A percentile compares a stretch with the other conserved stretches of the same genome.
These are phyloP conservation scores for Metopolophium dirhodum DNA, from an alignment of 1,140 invertebrate genomes.

Conservation along the genomic window DNA sequence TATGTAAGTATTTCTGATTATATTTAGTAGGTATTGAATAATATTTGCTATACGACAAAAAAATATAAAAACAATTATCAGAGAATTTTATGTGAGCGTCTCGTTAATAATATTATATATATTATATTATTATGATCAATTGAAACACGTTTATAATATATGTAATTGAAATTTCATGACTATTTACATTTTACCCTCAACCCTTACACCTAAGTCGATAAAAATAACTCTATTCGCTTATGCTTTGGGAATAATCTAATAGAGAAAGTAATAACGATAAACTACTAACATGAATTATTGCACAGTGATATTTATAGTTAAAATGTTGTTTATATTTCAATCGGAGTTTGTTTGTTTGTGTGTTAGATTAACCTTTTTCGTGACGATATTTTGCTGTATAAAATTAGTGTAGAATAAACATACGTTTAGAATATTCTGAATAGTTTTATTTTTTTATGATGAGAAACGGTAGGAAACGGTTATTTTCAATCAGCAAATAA, in stretches of 20 bases:
- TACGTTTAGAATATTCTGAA: background rate
- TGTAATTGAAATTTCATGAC: background rate
- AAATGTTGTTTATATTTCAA: background rate
- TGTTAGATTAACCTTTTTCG: background rate
- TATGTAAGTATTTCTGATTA: background rate
- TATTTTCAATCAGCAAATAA: background rate
- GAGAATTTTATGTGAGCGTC: background rate
- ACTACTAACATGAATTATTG: background rate
- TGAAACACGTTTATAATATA: background rate
- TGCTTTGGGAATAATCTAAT: background rate
- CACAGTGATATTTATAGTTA: background rate
- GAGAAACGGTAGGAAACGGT: background rate
- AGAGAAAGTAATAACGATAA: background rate
- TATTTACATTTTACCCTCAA: background rate
- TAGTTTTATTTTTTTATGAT: background rate
- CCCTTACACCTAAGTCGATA: background rate
- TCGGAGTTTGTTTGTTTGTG: background rate
- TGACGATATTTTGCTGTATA: background rate
- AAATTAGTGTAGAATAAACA: background rate
- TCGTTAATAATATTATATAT: background rate
- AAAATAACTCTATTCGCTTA: background rate
- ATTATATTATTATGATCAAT: background rate
- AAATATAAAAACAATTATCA: background rate
- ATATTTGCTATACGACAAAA: background rate
- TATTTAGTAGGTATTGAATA: background rate